Evolutionary conservation across 2,113 vertebrate species (phyloP).

Genomic region (Bubo bubo): DNA sequence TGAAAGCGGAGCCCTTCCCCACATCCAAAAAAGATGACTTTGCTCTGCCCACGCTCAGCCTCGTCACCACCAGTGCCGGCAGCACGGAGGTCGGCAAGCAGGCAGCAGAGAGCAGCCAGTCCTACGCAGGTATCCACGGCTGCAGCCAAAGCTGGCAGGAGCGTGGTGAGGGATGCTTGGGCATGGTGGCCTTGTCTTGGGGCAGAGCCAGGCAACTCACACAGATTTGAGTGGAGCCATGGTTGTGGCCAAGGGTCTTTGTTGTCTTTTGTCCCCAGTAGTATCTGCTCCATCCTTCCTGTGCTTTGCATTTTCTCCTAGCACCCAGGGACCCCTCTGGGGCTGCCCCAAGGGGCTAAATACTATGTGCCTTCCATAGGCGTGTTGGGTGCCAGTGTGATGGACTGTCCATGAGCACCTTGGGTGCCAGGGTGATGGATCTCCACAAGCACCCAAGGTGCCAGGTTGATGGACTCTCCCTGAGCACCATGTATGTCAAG

Average conservation of each 20-base stretch:
- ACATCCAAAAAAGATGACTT: conserved; percentile 72
- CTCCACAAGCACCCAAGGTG: neutral
- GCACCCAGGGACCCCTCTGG: neutral
- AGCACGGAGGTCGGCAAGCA: conserved; percentile 51
- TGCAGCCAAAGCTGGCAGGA: neutral
- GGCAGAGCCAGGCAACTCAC: neutral
- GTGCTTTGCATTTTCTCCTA: neutral
- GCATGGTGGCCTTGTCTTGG: neutral
- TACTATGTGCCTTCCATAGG: neutral
- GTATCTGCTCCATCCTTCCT: neutral
- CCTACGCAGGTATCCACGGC: conserved; percentile 70
- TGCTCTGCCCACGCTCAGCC: conserved; percentile 70
- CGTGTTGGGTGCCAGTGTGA: neutral
- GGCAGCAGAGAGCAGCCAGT: conserved; percentile 60
- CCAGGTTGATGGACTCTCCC: neutral
- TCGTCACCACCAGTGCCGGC: conserved; percentile 55
- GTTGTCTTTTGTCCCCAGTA: neutral
- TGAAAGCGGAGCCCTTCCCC: conserved; percentile 63
- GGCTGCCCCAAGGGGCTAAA: neutral
- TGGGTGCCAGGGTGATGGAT: neutral
- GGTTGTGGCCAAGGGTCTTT: neutral
- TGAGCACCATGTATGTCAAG: neutral
- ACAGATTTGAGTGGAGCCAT: rapidly evolving
- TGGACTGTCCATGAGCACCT: neutral
- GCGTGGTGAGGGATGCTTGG: neutral